Conservation (phyloP, 1,140 invertebrate genomes). For the Eueides isabella region DNA sequence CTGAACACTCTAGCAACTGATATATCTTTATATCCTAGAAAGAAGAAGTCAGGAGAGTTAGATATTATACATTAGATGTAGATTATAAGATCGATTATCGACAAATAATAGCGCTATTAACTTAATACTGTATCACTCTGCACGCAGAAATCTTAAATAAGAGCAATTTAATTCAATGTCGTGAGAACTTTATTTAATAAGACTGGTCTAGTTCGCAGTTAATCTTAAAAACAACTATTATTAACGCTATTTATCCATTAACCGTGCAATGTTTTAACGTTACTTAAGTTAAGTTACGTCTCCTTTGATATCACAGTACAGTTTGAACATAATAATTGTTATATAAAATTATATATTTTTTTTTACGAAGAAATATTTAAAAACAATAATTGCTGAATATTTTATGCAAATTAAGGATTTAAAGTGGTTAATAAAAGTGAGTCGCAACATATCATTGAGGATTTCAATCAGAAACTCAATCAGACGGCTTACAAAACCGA, state of each 20-base stretch:
- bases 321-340: too few relatives aligned
- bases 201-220: slow-evolving; percentile 73
- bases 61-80: not conserved
- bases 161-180: slow-evolving; percentile 77
- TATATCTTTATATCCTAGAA: not conserved
- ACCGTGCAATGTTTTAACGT: slow-evolving; percentile 40
- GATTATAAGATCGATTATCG: not conserved
- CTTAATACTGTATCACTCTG: slow-evolving; percentile 35
- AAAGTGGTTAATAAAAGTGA: slow-evolving; percentile 9
- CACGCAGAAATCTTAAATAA: slow-evolving; percentile 54
- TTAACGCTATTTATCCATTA: slow-evolving; percentile 59
- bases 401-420: not conserved
- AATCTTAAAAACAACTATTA: slow-evolving; percentile 63
- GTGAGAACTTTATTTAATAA: slow-evolving; percentile 72
- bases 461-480: slow-evolving; percentile 74
- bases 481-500: slow-evolving; percentile 67
- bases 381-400: slow-evolving; percentile 17
- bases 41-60: not conserved
- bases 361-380: too few relatives aligned
- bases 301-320: too few relatives aligned
- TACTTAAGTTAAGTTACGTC: not conserved
- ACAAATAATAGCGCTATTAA: not conserved
- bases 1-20: too few relatives aligned
- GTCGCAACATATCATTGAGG: slow-evolving; percentile 46
- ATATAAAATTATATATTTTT: too few relatives aligned